Evolutionary conservation across 2,888 invertebrate species (phyloP).

Genomic region (Idaea straminata): DNA sequence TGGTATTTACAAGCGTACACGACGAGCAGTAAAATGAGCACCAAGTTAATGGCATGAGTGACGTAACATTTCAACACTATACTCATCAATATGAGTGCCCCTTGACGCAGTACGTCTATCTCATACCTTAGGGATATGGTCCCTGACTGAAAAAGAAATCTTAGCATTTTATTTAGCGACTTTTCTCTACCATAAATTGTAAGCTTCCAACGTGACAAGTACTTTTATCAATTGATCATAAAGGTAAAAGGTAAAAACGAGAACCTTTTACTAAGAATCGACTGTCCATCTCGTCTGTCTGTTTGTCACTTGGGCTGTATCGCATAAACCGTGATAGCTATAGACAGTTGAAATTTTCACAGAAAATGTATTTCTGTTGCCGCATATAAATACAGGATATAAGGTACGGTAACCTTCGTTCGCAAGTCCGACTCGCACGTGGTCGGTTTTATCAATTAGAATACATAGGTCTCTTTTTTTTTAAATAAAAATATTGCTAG

Average conservation of each 20-base stretch:
- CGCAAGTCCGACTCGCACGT: too few relatives aligned
- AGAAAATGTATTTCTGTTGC: too few relatives aligned
- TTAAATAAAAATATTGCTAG: constrained; percentile 3
- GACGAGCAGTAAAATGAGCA: constrained; percentile 41
- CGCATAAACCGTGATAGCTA: too few relatives aligned
- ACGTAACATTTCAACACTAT: constrained; percentile 53
- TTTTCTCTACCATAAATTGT: neutral
- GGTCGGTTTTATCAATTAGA: neutral
- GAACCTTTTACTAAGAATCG: too few relatives aligned
- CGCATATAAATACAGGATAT: too few relatives aligned
- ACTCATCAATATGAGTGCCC: constrained; percentile 49
- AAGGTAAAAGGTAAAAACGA: neutral
- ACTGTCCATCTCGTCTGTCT: neutral
- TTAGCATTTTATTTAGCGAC: neutral
- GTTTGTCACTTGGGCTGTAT: neutral
- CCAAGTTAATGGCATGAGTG: constrained; percentile 39
- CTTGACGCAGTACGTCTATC: constrained; percentile 44
- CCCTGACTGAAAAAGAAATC: neutral
- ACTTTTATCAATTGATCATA: neutral
- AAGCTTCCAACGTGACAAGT: neutral
- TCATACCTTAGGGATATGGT: constrained; percentile 19
- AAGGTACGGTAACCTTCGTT: too few relatives aligned
- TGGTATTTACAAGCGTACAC: constrained; percentile 36
- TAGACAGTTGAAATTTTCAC: too few relatives aligned
- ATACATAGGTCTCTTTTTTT: too few relatives aligned